These are phyloP conservation scores for Orchestes rusci DNA, from an alignment of 2,888 invertebrate species.

Conservation along the genomic window DNA sequence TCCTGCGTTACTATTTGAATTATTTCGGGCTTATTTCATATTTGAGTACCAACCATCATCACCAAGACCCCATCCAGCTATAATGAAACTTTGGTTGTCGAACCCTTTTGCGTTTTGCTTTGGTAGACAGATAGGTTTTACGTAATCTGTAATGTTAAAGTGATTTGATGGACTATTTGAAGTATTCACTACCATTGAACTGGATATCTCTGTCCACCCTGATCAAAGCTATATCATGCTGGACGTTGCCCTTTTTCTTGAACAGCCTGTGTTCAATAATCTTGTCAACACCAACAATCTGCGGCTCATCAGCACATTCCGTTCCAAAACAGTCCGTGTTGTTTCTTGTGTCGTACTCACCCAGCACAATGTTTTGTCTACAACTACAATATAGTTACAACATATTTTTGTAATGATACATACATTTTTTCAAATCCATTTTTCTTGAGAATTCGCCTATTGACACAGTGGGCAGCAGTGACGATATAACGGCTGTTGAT, in stretches of 20 bases:
- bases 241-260: constrained; percentile 5
- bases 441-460: too few relatives aligned
- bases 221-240: constrained; percentile 38
- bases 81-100: constrained; percentile 30
- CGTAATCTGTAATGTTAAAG: constrained; percentile 28
- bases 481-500: constrained; percentile 49
- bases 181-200: constrained; percentile 29
- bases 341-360: constrained; percentile 58
- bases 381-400: too few relatives aligned
- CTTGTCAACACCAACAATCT: constrained; percentile 23
- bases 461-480: constrained; percentile 54
- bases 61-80: constrained; percentile 48
- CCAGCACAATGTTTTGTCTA: constrained; percentile 52
- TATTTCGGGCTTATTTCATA: too few relatives aligned
- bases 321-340: constrained; percentile 50
- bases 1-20: too few relatives aligned
- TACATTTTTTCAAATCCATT: too few relatives aligned
- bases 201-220: constrained; percentile 31
- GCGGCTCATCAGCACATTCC: constrained; percentile 32
- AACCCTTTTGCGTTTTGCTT: constrained; percentile 15
- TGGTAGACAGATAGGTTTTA: constrained; percentile 35
- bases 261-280: constrained; percentile 25
- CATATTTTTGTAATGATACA: too few relatives aligned
- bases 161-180: neutral
- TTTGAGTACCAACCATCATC: constrained; percentile 29